Conservation (phyloP, 1,140 invertebrate species). For the Trachymyrmex cornetzi region DNA sequence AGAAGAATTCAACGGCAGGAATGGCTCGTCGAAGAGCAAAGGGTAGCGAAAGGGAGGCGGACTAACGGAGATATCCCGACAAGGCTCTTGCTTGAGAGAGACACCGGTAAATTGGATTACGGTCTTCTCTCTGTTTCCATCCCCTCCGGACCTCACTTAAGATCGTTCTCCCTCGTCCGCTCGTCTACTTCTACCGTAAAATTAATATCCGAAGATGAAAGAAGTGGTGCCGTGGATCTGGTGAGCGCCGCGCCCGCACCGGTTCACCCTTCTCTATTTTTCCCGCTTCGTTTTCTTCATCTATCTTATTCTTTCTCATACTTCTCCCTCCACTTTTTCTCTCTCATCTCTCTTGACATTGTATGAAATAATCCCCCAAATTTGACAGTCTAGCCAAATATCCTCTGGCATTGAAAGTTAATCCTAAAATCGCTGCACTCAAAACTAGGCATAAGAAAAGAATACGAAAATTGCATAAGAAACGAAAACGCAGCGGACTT, state of each 20-base stretch:
- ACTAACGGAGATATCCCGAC: conserved; percentile 67
- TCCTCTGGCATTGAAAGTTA: conserved; percentile 30
- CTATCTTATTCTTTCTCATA: background rate
- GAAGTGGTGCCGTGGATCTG: conserved; percentile 67
- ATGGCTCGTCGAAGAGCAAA: conserved; percentile 46
- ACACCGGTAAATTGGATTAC: conserved; percentile 78
- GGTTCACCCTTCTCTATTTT: conserved; percentile 58
- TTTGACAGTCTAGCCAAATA: conserved; percentile 49
- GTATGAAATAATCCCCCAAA: conserved; percentile 78
- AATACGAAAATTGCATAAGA: background rate
- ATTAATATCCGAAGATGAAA: conserved; percentile 82
- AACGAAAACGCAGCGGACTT: background rate
- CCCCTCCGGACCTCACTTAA: conserved; percentile 48
- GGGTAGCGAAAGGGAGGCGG: conserved; percentile 26
- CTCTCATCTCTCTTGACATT: conserved; percentile 72
- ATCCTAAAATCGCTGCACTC: conserved; percentile 23
- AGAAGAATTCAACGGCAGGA: conserved; percentile 61
- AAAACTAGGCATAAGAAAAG: background rate
- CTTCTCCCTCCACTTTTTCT: background rate
- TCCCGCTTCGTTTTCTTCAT: conserved; percentile 17
- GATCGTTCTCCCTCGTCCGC: conserved; percentile 56
- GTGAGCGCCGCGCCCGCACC: conserved; percentile 54
- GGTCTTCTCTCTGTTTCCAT: conserved; percentile 70
- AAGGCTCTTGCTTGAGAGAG: conserved; percentile 62
- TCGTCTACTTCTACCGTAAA: conserved; percentile 69